Base-by-base conservation (phyloP, 2,888 invertebrate genomes). In the Philhelius pedissequus region DNA sequence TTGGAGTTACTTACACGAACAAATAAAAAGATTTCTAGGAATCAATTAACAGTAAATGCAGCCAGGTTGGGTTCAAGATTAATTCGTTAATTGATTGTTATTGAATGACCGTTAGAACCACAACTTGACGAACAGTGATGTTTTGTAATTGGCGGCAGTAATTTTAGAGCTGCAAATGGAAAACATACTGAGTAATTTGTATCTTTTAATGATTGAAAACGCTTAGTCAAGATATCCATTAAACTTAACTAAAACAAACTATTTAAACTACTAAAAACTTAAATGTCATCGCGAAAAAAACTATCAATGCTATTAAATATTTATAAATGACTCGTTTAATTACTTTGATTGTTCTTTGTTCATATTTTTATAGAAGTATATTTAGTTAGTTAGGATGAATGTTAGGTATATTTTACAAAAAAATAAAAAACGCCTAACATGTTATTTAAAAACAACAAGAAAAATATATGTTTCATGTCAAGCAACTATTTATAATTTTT, bases 51-150 rank as follows among this genome's bases (percentile, higher is more conserved):
- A 40, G 30, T 40, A 66, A 77, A 69, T 74, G 70, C 64, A 70
- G 45, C 43, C 64, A 27, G 74, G 74, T 27, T 54, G 27, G 27
- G 66, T 74, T 83, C 74, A 83, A 78, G 83, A 62, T 78, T 74
- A 74, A 78, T 38, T 74, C 35, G 20, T 66, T 50, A 64, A 78
- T 69, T 83, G 38, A 45, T 60, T 73, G 60, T 48, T 52, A 73
- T 77, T 73, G 38, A 77, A 54, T 62, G 48, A 25, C 71, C 52
- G 64, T 76, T 76, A 38, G 20, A 30, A 30, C 2, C 6, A 15
- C 9, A 20, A 54, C n/a, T 13, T 20, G 27, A 30, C 30, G 40
- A 62, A 6, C 25, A 11, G 8, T 30, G 25, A 18, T 62, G 8
- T 25, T 3, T 18, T 20, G 7, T 45, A 62, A 45, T 45, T 62